A percentile compares a stretch with the other conserved stretches of the same genome.
phyloP scores from a whole-genome alignment of 2,113 vertebrate species.

The Callorhinus ursinus region DNA sequence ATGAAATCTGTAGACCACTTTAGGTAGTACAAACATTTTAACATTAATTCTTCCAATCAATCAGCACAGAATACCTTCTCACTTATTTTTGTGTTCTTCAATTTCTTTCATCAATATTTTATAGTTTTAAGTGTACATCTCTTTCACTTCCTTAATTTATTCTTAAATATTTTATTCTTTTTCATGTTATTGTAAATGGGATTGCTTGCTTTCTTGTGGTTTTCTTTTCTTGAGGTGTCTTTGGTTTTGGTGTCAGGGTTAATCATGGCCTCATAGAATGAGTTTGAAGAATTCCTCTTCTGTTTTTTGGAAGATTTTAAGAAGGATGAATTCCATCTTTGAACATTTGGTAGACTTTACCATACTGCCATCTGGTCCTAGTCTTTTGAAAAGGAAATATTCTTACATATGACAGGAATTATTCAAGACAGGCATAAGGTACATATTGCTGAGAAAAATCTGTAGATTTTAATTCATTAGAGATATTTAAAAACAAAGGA shows the following conservation, averaged over 20 bases:
- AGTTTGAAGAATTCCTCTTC: neutral
- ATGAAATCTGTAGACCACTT: neutral
- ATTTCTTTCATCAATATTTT: neutral
- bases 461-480: conserved; percentile 8
- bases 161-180: neutral
- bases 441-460: neutral
- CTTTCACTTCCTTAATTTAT: neutral
- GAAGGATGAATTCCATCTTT: neutral
- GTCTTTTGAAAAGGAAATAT: neutral
- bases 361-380: neutral
- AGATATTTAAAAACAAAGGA: conserved; percentile 45
- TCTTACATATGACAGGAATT: conserved; percentile 25
- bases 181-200: neutral
- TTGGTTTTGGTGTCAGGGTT: neutral
- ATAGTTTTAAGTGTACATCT: neutral
- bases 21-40: neutral
- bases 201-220: neutral
- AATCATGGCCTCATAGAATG: neutral
- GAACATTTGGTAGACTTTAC: neutral
- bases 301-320: neutral
- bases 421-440: neutral
- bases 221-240: neutral
- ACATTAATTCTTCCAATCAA: neutral
- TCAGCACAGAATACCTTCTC: neutral
- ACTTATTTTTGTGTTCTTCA: neutral